These are phyloP conservation scores for Zelleria hepariella DNA, from an alignment of 2,888 invertebrate genomes.

Conservation along the genomic window DNA sequence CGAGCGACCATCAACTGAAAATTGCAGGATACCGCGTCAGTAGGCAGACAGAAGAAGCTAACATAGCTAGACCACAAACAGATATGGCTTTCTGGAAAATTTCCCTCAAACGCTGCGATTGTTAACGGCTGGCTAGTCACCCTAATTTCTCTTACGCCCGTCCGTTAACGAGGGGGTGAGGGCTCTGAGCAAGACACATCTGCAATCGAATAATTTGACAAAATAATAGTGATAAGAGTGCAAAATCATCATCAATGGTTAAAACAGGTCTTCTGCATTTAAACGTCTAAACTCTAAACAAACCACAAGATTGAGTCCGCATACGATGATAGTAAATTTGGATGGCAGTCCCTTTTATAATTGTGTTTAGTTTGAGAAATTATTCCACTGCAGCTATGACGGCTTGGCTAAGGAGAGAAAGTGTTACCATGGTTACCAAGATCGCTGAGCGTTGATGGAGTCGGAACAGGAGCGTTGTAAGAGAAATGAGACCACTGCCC, in stretches of 20 bases:
- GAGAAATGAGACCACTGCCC: conserved; percentile 64
- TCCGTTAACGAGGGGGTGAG: conserved; percentile 43
- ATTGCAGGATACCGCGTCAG: conserved; percentile 55
- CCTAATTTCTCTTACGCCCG: conserved; percentile 64
- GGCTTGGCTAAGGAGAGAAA: conserved; percentile 60
- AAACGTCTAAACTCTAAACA: conserved; percentile 39
- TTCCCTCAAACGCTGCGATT: conserved; percentile 26
- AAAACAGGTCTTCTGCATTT: conserved; percentile 69
- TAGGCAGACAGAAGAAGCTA: conserved; percentile 50
- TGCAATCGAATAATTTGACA: conserved; percentile 62
- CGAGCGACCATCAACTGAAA: conserved; percentile 69
- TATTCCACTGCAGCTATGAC: conserved; percentile 71
- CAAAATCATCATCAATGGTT: conserved; percentile 63
- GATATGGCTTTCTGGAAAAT: conserved; percentile 59
- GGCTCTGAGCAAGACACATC: conserved; percentile 49
- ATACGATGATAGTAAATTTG: conserved; percentile 34
- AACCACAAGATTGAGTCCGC: conserved; percentile 40
- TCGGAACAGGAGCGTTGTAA: conserved; percentile 32
- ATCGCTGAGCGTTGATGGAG: conserved; percentile 27
- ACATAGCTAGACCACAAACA: conserved; percentile 37
- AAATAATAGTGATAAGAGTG: conserved; percentile 27
- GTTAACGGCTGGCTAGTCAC: conserved; percentile 20
- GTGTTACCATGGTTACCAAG: conserved; percentile 8
- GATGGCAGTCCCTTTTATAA: conserved; percentile 47
- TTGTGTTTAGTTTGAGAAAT: conserved; percentile 38